phyloP scores from a whole-genome alignment of 2,797 vertebrate genomes.

The Intellagama lesueurii region DNA sequence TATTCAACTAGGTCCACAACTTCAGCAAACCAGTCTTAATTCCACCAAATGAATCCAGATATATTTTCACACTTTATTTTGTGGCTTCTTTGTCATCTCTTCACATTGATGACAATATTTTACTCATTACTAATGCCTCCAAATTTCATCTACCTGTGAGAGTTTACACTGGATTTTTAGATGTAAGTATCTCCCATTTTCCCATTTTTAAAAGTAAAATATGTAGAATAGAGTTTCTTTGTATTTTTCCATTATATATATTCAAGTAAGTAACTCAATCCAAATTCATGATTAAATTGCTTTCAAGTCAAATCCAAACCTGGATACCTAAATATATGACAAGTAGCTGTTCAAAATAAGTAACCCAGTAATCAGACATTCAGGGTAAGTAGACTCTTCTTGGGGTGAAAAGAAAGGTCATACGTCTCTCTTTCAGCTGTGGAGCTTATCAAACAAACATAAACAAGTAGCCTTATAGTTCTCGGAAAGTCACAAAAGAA shows the following conservation, averaged over 20 bases:
- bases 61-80: slow-evolving; percentile 94
- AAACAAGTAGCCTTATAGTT: background rate
- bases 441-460: background rate
- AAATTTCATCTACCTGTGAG: slow-evolving; percentile 96
- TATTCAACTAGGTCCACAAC: slow-evolving; percentile 89
- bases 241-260: background rate
- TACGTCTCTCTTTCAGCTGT: background rate
- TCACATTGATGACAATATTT: slow-evolving; percentile 96
- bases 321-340: background rate
- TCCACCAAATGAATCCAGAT: slow-evolving; percentile 90
- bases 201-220: slow-evolving; percentile 17
- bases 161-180: slow-evolving; percentile 97
- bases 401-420: background rate
- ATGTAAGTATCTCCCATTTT: slow-evolving; percentile 83
- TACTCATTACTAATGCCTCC: slow-evolving; percentile 96
- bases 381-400: background rate
- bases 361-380: background rate
- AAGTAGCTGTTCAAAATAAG: background rate
- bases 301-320: background rate
- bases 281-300: background rate
- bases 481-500: background rate
- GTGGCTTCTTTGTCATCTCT: slow-evolving; percentile 92
- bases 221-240: background rate
- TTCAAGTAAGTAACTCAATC: background rate
- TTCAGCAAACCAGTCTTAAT: slow-evolving; percentile 92